Evolutionary conservation across 2,113 vertebrate species (phyloP).

Genomic region (Ctenodactylus gundi): DNA sequence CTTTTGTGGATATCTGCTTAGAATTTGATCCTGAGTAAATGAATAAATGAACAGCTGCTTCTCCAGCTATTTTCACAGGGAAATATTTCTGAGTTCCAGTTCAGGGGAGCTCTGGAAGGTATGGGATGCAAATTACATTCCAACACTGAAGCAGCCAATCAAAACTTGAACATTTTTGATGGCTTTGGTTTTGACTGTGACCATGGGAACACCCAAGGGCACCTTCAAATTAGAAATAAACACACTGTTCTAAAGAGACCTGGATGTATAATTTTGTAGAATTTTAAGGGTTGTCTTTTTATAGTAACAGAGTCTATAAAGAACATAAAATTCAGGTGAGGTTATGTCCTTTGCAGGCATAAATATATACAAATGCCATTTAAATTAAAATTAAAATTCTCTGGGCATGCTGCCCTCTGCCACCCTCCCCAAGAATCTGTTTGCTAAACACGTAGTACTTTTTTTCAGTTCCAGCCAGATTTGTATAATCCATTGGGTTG

Average conservation of each 20-base stretch:
- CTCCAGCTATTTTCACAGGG: constrained; percentile 21
- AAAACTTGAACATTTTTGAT: constrained; percentile 50
- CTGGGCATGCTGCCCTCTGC: not conserved
- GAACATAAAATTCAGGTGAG: constrained; percentile 71
- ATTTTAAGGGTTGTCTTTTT: constrained; percentile 69
- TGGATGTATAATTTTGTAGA: constrained; percentile 71
- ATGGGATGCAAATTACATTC: constrained; percentile 70
- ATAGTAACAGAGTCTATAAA: constrained; percentile 65
- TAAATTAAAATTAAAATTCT: constrained; percentile 23
- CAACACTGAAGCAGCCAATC: constrained; percentile 47
- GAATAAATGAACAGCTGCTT: constrained; percentile 51
- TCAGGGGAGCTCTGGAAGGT: constrained; percentile 57
- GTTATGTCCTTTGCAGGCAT: constrained; percentile 46
- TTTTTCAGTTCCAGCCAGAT: not conserved
- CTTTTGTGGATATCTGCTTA: constrained; percentile 19
- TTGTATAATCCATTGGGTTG: constrained; percentile 15
- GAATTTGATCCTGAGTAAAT: constrained; percentile 41
- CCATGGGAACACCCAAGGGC: constrained; percentile 67
- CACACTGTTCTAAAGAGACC: constrained; percentile 49
- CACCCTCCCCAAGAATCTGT: not conserved
- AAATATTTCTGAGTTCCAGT: constrained; percentile 69
- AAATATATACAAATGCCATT: constrained; percentile 13
- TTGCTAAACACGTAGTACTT: not conserved
- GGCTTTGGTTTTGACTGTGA: constrained; percentile 59
- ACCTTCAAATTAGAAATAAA: constrained; percentile 78